phyloP scores from a whole-genome alignment of 2,888 invertebrate species.

The Phyllotreta cruciferae region DNA sequence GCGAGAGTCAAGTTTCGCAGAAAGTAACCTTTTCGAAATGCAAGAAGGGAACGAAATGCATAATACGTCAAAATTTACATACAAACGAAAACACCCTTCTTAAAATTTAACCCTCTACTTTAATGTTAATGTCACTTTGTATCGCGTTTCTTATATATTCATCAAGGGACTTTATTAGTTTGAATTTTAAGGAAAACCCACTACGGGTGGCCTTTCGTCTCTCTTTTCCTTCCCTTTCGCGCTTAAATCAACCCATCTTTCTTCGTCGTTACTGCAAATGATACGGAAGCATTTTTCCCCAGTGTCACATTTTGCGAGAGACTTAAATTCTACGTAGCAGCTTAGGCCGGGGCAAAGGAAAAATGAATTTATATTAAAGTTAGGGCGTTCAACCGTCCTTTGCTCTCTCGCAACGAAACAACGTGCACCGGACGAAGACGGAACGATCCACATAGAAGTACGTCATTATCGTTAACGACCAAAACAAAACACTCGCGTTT shows the following conservation, averaged over 20 bases:
- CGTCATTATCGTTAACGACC: conserved; percentile 59
- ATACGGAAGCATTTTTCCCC: conserved; percentile 55
- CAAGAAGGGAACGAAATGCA: conserved; percentile 34
- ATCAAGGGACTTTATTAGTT: conserved; percentile 59
- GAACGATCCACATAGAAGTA: conserved; percentile 34
- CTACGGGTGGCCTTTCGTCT: conserved; percentile 30
- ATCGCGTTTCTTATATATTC: conserved; percentile 60
- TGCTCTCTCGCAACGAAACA: conserved; percentile 3
- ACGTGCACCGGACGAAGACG: conserved; percentile 33
- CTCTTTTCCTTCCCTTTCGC: conserved; percentile 32
- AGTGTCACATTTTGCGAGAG: conserved; percentile 55
- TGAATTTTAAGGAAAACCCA: conserved; percentile 44
- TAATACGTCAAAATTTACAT: conserved; percentile 50
- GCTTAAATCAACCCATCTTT: conserved; percentile 30
- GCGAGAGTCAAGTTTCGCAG: conserved; percentile 11
- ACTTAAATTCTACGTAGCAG: conserved; percentile 55
- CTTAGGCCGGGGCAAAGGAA: conserved; percentile 50
- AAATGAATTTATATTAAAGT: conserved; percentile 50
- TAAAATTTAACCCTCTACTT: conserved; percentile 57
- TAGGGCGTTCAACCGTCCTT: conserved; percentile 30
- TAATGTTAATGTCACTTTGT: conserved; percentile 60
- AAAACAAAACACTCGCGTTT: conserved; percentile 57
- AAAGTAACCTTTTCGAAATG: conserved; percentile 31
- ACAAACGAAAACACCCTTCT: conserved; percentile 55
- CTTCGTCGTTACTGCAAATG: conserved; percentile 37